Conservation (phyloP, 1,140 invertebrate genomes). For the Drosophila serrata region DNA sequence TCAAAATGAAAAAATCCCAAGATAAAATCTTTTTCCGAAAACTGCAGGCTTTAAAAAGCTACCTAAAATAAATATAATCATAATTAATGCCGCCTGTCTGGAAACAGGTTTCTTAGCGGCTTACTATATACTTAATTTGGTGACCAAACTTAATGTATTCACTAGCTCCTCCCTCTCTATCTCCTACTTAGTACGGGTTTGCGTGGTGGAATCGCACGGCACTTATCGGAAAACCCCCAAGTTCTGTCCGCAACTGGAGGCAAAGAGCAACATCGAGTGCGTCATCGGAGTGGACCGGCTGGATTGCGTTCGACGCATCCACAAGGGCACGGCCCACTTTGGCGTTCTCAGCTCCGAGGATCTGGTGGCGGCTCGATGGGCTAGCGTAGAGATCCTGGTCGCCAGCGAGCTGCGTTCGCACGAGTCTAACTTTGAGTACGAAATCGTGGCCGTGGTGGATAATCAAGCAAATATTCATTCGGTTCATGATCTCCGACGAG, state of each 20-base stretch:
- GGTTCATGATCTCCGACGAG: slow-evolving; percentile 88
- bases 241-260: slow-evolving; percentile 88
- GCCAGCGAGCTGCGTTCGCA: slow-evolving; percentile 89
- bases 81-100: slow-evolving; percentile 26
- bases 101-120: slow-evolving; percentile 33
- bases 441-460: slow-evolving; percentile 90
- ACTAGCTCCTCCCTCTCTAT: slow-evolving; percentile 13
- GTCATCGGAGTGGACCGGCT: slow-evolving; percentile 90
- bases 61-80: slow-evolving; percentile 34
- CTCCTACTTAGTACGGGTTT: slow-evolving; percentile 88
- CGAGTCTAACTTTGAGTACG: slow-evolving; percentile 87
- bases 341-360: slow-evolving; percentile 93
- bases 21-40: slow-evolving; percentile 42
- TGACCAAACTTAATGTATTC: slow-evolving; percentile 9
- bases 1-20: slow-evolving; percentile 4
- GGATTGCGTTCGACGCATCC: slow-evolving; percentile 91
- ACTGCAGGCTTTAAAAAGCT: slow-evolving; percentile 31
- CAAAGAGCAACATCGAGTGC: slow-evolving; percentile 88
- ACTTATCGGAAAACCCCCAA: slow-evolving; percentile 87
- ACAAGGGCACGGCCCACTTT: slow-evolving; percentile 91
- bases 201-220: slow-evolving; percentile 88
- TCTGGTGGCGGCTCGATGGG: slow-evolving; percentile 90
- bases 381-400: slow-evolving; percentile 88
- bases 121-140: slow-evolving; percentile 5
- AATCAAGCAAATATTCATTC: slow-evolving; percentile 86